phyloP scores from a whole-genome alignment of 2,888 invertebrate genomes.

The Rhaphigaster nebulosa region DNA sequence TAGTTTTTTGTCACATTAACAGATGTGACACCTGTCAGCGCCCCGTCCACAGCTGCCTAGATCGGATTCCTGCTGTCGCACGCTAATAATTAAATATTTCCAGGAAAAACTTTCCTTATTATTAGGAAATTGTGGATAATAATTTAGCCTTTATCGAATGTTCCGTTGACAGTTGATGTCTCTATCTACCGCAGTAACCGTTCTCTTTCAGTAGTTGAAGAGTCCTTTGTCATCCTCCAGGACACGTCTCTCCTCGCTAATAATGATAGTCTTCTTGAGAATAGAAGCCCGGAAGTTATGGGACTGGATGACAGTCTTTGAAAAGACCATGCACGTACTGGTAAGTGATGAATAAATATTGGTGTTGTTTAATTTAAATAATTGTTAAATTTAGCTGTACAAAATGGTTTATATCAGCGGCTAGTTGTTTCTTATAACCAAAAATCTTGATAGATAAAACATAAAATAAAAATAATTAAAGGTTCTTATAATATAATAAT shows the following conservation, averaged over 20 bases:
- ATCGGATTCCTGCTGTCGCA: not conserved
- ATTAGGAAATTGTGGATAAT: conserved; percentile 8
- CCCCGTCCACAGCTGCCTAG: conserved; percentile 8
- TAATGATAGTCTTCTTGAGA: not conserved
- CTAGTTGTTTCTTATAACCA: too few species aligned
- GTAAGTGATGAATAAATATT: not conserved
- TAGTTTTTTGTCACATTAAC: conserved; percentile 31
- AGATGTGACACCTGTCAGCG: not conserved
- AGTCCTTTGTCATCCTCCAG: not conserved
- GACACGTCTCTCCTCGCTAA: not conserved
- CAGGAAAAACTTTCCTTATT: not conserved
- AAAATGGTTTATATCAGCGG: too few species aligned
- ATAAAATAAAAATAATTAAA: too few species aligned
- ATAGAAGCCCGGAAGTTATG: not conserved
- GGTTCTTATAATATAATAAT: too few species aligned
- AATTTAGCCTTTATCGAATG: not conserved
- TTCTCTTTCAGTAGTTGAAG: not conserved
- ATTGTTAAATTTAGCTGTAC: too few species aligned
- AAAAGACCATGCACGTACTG: not conserved
- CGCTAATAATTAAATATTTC: conserved; percentile 10
- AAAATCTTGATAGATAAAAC: too few species aligned
- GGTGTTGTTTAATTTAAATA: not conserved
- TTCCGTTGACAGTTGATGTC: conserved; percentile 10
- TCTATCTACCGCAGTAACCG: not conserved
- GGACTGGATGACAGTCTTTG: not conserved